These are phyloP conservation scores for Chrosomus eos DNA, from an alignment of 2,797 vertebrate genomes.

Conservation along the genomic window DNA sequence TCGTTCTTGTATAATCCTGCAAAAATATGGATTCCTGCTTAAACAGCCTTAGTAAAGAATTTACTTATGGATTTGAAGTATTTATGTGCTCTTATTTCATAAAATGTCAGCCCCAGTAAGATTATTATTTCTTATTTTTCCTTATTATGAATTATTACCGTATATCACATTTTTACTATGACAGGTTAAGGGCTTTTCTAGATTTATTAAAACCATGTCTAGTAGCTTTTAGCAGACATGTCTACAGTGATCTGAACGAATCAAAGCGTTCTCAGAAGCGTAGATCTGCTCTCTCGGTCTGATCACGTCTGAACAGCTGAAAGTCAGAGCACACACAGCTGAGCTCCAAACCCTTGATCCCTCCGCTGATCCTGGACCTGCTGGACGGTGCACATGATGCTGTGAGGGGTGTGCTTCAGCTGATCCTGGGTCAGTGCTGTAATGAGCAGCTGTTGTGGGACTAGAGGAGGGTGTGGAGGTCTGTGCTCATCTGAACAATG, in stretches of 20 bases:
- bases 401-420: background rate
- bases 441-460: conserved; percentile 70
- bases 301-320: conserved; percentile 54
- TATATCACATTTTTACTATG: background rate
- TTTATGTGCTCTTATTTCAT: background rate
- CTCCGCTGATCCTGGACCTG: conserved; percentile 44
- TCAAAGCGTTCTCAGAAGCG: background rate
- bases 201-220: background rate
- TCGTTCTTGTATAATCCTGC: conserved; percentile 77
- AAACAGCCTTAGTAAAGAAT: conserved; percentile 31
- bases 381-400: background rate
- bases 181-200: background rate
- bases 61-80: background rate
- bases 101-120: background rate
- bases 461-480: conserved; percentile 45
- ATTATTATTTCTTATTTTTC: too few relatives aligned
- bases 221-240: background rate
- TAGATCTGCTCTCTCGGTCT: background rate
- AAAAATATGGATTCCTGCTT: conserved; percentile 74
- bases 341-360: conserved; percentile 10
- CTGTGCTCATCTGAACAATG: conserved; percentile 72
- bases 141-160: too few relatives aligned
- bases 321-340: conserved; percentile 31
- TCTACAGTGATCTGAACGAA: background rate
- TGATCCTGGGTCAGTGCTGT: conserved; percentile 30